These are phyloP conservation scores for Pseudococcus jackbeardsleyi DNA, from an alignment of 2,888 invertebrate species.

Conservation along the genomic window DNA sequence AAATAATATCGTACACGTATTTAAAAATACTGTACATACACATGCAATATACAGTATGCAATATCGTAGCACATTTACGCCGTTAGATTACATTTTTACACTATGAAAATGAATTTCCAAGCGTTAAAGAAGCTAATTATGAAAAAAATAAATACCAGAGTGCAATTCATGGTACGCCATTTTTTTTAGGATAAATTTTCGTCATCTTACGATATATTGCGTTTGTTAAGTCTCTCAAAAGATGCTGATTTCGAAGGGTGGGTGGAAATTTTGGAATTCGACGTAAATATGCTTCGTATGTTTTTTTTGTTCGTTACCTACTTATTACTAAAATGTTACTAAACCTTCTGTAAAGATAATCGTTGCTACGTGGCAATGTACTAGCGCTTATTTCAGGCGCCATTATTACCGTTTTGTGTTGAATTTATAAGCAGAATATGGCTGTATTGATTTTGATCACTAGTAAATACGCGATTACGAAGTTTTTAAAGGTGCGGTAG, in stretches of 20 bases:
- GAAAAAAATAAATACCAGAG: not conserved
- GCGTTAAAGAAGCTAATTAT: conserved; percentile 44
- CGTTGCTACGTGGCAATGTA: conserved; percentile 60
- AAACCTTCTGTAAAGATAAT: conserved; percentile 56
- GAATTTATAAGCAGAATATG: conserved; percentile 49
- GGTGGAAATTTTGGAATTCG: not conserved
- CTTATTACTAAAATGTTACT: conserved; percentile 59
- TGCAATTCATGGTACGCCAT: conserved; percentile 13
- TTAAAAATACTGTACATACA: not conserved
- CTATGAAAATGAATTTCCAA: not conserved
- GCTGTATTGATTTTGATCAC: conserved; percentile 56
- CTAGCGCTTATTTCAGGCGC: conserved; percentile 59
- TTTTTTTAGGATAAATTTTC: not conserved
- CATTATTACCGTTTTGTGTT: conserved; percentile 64
- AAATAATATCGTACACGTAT: not conserved
- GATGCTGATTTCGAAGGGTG: not conserved
- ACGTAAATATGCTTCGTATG: conserved; percentile 61
- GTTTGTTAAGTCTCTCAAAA: not conserved
- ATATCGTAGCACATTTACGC: conserved; percentile 38
- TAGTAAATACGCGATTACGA: conserved; percentile 64
- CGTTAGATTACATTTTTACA: not conserved
- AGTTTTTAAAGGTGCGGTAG: conserved; percentile 51
- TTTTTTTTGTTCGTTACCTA: conserved; percentile 57
- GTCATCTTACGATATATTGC: not conserved
- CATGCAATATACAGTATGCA: not conserved